Evolutionary conservation across 1,140 invertebrate genomes (phyloP), one percentile per base, ranked within the genome.

Genomic region (Bombus confusus): DNA sequence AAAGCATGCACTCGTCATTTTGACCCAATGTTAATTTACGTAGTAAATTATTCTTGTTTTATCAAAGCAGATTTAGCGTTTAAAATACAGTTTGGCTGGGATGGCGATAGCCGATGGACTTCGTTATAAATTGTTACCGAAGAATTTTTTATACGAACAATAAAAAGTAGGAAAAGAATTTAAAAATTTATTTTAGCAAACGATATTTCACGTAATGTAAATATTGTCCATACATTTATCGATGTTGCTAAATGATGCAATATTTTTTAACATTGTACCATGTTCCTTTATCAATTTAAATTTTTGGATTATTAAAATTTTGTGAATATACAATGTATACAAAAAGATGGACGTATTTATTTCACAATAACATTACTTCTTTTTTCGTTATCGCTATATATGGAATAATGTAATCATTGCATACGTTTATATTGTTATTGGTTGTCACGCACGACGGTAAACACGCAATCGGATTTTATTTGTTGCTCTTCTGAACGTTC

Each of bases 11-110:
- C 13, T 34, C 31, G 8, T 31, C 31, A 62, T 77, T 57, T 76
- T 88, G 78, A 88, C 77, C 73, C 78, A 77, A 86, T 79, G 62
- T 89, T 85, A 78, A 62, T n/a, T 68, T 72, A 52, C 39, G 59
- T 34, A 85, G 47, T 52, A 52, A 18, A 52, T 28, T 62, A 83
- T 78, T n/a, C 47, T 77, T 6, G 15, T 66, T 59, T 72, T 86
- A 83, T 89, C 76, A 72, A 88, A 86, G 43, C 6, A 75, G 83
- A 89, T 83, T 83, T 28, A 9, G 52, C 22, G 34, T 57, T 69
- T n/a, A 79, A 80, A 86, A 88, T 34, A 89, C 43, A 66, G 43
- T 62, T 62, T 4, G 28, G 3, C 6, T 4, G 43, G 25, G 1
- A 13, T 41, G 13, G 22, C 5, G n/a, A 75, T 83, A 52, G 9